Evolutionary conservation across 1,140 invertebrate genomes (phyloP).

Genomic region (Tetramorium simillimum): DNA sequence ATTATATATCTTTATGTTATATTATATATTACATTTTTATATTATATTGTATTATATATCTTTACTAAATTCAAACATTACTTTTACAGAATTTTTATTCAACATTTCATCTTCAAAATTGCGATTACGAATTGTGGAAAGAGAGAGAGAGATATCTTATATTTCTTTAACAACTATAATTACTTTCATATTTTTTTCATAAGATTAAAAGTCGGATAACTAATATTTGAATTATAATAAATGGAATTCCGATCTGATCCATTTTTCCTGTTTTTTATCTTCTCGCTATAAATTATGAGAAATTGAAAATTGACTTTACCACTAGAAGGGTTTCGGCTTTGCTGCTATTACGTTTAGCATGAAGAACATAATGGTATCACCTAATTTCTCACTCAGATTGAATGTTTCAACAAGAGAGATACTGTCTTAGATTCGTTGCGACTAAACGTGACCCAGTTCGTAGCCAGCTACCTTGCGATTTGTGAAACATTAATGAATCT

Average conservation of each 20-base stretch:
- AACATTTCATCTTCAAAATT: neutral
- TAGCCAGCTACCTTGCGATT: constrained; percentile 3
- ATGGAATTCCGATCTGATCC: neutral
- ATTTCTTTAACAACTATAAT: too few relatives aligned
- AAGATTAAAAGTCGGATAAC: neutral
- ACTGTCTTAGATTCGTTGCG: constrained; percentile 36
- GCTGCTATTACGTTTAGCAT: constrained; percentile 11
- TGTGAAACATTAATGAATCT: constrained; percentile 44
- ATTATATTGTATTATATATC: too few relatives aligned
- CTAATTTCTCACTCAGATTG: constrained; percentile 12
- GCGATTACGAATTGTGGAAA: too few relatives aligned
- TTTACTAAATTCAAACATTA: neutral
- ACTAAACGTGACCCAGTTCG: constrained; percentile 47
- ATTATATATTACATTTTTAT: too few relatives aligned
- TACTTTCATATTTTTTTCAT: too few relatives aligned
- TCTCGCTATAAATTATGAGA: neutral
- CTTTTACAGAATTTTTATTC: neutral
- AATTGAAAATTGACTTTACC: constrained; percentile 38
- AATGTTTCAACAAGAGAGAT: constrained; percentile 38
- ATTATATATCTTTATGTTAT: neutral
- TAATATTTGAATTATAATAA: neutral
- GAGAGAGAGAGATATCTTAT: too few relatives aligned
- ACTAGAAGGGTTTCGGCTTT: neutral
- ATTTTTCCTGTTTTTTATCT: neutral
- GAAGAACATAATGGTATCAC: constrained; percentile 29